Conservation (phyloP, 2,888 invertebrate genomes). For the Tenthredo mesomela region DNA sequence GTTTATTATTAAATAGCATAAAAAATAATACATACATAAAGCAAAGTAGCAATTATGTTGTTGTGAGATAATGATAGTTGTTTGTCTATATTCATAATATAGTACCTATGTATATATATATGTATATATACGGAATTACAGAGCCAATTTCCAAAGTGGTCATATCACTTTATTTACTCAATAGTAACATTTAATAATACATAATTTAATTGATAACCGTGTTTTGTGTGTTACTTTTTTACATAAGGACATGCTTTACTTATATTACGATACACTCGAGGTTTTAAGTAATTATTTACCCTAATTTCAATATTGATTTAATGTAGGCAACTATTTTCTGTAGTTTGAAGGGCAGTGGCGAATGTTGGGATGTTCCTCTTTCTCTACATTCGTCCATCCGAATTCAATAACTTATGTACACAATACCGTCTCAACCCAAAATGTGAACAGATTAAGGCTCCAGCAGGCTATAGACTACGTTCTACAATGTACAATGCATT, state of each 20-base stretch:
- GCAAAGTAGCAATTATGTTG: slow-evolving; percentile 48
- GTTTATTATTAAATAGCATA: slow-evolving; percentile 49
- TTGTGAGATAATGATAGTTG: slow-evolving; percentile 13
- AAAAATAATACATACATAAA: slow-evolving; percentile 58
- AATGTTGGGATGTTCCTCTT: slow-evolving; percentile 68
- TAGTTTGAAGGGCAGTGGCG: slow-evolving; percentile 63
- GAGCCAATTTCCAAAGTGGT: slow-evolving; percentile 72
- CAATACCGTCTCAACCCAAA: slow-evolving; percentile 74
- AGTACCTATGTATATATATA: slow-evolving; percentile 29
- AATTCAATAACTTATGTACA: slow-evolving; percentile 76
- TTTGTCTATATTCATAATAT: background rate
- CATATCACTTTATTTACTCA: slow-evolving; percentile 77
- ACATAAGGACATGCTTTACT: slow-evolving; percentile 74
- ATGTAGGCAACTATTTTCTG: slow-evolving; percentile 75
- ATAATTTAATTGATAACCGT: slow-evolving; percentile 76
- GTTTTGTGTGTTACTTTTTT: slow-evolving; percentile 70
- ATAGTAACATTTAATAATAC: slow-evolving; percentile 77
- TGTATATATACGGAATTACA: slow-evolving; percentile 60
- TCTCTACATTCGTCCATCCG: slow-evolving; percentile 62
- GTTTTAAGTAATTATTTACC: slow-evolving; percentile 66
- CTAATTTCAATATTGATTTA: slow-evolving; percentile 69
- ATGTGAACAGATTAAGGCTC: slow-evolving; percentile 78
- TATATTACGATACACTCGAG: slow-evolving; percentile 75
- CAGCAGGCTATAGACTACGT: slow-evolving; percentile 77
- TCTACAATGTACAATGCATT: slow-evolving; percentile 77